Percentiles rank a stretch among this genome's conserved stretches.
Evolutionary conservation across 2,888 invertebrate genomes (phyloP).

Genomic region (Volucella inanis): DNA sequence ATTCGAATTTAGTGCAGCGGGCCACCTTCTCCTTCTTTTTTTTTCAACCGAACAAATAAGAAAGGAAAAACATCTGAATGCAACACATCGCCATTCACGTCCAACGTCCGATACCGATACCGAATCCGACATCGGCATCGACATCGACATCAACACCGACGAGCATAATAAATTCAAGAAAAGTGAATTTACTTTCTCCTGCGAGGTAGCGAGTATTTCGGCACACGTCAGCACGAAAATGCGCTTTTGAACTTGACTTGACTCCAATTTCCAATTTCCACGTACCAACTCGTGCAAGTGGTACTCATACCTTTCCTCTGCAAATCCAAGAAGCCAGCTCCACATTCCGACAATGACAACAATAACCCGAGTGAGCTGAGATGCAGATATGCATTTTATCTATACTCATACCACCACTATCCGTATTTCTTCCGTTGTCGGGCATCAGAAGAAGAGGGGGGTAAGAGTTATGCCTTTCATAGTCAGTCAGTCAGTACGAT

Average conservation of each 20-base stretch:
- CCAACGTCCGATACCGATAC: slow-evolving; percentile 2
- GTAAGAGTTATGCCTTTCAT: slow-evolving; percentile 44
- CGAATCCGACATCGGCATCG: too few relatives aligned
- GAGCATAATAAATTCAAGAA: slow-evolving; percentile 68
- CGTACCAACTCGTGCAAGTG: slow-evolving; percentile 3
- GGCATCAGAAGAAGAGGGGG: too few relatives aligned
- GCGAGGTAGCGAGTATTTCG: slow-evolving; percentile 19
- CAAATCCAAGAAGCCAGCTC: background rate
- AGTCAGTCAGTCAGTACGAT: slow-evolving; percentile 33
- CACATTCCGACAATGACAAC: slow-evolving; percentile 41
- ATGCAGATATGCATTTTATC: slow-evolving; percentile 1
- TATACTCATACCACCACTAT: too few relatives aligned
- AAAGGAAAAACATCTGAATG: slow-evolving; percentile 40
- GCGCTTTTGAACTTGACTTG: slow-evolving; percentile 75
- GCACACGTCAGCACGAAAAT: slow-evolving; percentile 65
- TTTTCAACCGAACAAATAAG: background rate
- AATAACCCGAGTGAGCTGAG: background rate
- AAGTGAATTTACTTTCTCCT: slow-evolving; percentile 73
- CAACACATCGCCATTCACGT: slow-evolving; percentile 49
- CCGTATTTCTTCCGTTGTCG: too few relatives aligned
- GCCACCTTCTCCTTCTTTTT: slow-evolving; percentile 30
- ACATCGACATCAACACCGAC: background rate
- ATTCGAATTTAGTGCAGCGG: slow-evolving; percentile 62
- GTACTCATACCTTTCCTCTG: background rate
- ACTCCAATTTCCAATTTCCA: slow-evolving; percentile 71